These are phyloP conservation scores for Spinus pinus DNA, from an alignment of 2,797 vertebrate species.

Conservation along the genomic window DNA sequence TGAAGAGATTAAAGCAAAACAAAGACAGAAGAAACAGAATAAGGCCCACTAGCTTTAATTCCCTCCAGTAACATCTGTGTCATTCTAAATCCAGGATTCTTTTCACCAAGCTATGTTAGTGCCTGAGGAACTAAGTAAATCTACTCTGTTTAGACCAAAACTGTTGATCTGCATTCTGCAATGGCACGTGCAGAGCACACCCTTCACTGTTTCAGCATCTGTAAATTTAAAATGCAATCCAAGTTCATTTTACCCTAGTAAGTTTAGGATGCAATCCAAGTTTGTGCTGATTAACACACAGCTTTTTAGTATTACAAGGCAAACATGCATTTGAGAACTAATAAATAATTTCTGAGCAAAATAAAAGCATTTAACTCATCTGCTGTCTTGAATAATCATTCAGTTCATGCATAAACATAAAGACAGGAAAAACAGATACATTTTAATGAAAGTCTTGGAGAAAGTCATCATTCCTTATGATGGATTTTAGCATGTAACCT, in stretches of 20 bases:
- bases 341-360: slow-evolving; percentile 49
- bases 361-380: slow-evolving; percentile 5
- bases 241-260: neutral
- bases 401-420: slow-evolving; percentile 11
- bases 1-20: neutral
- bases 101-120: neutral
- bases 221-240: neutral
- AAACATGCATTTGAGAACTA: slow-evolving; percentile 7
- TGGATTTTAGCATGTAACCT: neutral
- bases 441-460: neutral
- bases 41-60: neutral
- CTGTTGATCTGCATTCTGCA: neutral
- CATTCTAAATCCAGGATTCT: neutral
- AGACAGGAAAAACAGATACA: slow-evolving; percentile 10
- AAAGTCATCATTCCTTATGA: neutral
- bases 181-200: neutral
- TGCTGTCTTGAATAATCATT: slow-evolving; percentile 29
- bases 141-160: neutral
- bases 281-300: neutral
- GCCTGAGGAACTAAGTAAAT: neutral
- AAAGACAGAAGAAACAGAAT: neutral
- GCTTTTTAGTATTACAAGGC: neutral
- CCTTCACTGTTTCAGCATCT: neutral
- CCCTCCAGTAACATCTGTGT: slow-evolving; percentile 18
- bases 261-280: neutral